Evolutionary conservation across 2,888 invertebrate species (phyloP), one percentile per base, ranked within the genome.

Genomic region (Flexamia atlantica): DNA sequence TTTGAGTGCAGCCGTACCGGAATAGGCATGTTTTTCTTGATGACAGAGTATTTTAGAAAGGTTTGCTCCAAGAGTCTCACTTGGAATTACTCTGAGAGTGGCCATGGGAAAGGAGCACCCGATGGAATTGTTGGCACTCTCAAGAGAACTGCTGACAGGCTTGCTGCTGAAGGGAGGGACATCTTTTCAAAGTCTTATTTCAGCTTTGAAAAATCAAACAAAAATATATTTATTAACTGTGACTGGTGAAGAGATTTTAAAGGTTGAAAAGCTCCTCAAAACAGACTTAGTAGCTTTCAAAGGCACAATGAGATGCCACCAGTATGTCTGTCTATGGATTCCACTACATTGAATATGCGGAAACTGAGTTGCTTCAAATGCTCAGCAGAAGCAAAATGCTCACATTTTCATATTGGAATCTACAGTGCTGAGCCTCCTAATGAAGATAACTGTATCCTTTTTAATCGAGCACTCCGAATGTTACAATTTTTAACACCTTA

Each of bases 81-180:
- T 12, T 79, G 79, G 79, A 79, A 79, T 50, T 79, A 79, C 50
- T 46, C 79, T 79, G 79, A 79, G 25, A 46, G 72, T 36, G 72
- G 72, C 40, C 72, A 30, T n/a, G 72, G 72, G 14, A 72, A 72
- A 72, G 72, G 72, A 72, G 72, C 72, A 30, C 72, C 72, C 5
- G 72, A 72, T 36, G 72, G 72, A 12, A 20, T 32, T 7, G 72
- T 10, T 25, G 72, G 72, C 72, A 72, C 72, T 36, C 72, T 72
- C 40, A 72, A 72, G 20, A 72, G 72, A 36, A 72, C 72, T 72
- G 72, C 72, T 36, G 40, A 72, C 40, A 72, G 40, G 72, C 72
- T 72, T 72, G 36, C 36, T 30, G 72, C 72, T 36, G 72, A 72
- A 72, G 72, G 72, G 7, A 72, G 17, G 14, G 79, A 79, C 79